Evolutionary conservation across 1,140 invertebrate species (phyloP).

Genomic region (Carcinoscorpius rotundicauda): DNA sequence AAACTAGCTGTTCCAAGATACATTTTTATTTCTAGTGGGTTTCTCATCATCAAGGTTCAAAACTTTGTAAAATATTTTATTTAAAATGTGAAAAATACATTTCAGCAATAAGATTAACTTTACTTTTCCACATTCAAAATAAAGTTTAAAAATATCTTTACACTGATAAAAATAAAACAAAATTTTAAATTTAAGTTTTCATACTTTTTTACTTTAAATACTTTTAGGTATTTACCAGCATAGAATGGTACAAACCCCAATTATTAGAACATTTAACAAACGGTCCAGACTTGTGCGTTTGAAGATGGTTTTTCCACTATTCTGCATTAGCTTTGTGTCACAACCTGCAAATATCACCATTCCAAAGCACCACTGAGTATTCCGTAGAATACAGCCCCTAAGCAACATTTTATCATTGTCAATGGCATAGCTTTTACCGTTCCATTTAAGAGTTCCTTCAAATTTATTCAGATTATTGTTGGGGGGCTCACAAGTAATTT

Average conservation of each 20-base stretch:
- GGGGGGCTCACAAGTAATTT: conserved; percentile 92
- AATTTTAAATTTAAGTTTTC: neutral
- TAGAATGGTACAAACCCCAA: conserved; percentile 58
- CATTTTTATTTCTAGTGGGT: too few relatives aligned
- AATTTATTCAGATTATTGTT: conserved; percentile 99
- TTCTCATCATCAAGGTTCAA: too few relatives aligned
- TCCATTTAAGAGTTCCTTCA: conserved; percentile 62
- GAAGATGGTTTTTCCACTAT: conserved; percentile 97
- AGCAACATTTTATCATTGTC: conserved; percentile 92
- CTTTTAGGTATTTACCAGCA: too few relatives aligned
- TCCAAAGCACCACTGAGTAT: conserved; percentile 96
- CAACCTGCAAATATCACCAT: conserved; percentile 93
- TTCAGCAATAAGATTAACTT: too few relatives aligned
- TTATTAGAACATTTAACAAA: conserved; percentile 93
- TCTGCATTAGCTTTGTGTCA: conserved; percentile 99
- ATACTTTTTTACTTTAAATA: too few relatives aligned
- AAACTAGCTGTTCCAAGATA: too few relatives aligned
- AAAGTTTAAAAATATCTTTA: too few relatives aligned
- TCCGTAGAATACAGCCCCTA: conserved; percentile 80
- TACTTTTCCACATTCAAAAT: too few relatives aligned
- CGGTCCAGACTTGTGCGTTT: conserved; percentile 98
- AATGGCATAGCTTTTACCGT: conserved; percentile 54
- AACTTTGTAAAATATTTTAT: too few relatives aligned
- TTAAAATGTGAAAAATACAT: too few relatives aligned
- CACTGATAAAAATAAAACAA: neutral